These are phyloP conservation scores for Chaitophorus viminalis DNA, from an alignment of 2,888 invertebrate species.

Conservation along the genomic window DNA sequence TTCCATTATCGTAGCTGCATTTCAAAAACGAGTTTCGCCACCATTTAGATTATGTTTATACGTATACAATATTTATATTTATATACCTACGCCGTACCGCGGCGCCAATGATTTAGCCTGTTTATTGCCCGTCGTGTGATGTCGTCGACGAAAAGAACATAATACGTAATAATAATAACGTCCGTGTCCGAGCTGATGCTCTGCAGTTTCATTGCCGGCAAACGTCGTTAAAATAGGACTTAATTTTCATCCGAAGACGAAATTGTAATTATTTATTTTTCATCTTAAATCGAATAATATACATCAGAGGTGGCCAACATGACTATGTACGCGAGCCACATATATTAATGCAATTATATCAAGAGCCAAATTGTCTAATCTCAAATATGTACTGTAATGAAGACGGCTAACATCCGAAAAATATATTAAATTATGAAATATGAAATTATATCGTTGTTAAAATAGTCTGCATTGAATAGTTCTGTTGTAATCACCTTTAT, in stretches of 20 bases:
- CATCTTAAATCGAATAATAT: not conserved
- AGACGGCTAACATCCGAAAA: too few relatives aligned
- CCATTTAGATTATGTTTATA: not conserved
- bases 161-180: not conserved
- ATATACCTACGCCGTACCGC: not conserved
- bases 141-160: not conserved
- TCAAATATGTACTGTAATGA: too few relatives aligned
- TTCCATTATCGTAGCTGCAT: not conserved
- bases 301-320: too few relatives aligned
- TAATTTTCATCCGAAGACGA: not conserved
- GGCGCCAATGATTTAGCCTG: constrained; percentile 40
- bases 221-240: constrained; percentile 3
- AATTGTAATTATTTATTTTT: not conserved
- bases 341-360: too few relatives aligned
- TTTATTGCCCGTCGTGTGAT: constrained; percentile 27
- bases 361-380: too few relatives aligned
- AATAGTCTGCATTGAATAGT: too few relatives aligned
- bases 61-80: too few relatives aligned
- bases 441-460: too few relatives aligned
- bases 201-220: not conserved
- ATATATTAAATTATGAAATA: too few relatives aligned
- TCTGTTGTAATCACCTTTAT: too few relatives aligned
- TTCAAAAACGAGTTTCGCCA: constrained; percentile 47
- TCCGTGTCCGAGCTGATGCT: not conserved
- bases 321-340: too few relatives aligned